Base-by-base conservation (phyloP, 2,797 vertebrate species). In the Clamator glandarius region DNA sequence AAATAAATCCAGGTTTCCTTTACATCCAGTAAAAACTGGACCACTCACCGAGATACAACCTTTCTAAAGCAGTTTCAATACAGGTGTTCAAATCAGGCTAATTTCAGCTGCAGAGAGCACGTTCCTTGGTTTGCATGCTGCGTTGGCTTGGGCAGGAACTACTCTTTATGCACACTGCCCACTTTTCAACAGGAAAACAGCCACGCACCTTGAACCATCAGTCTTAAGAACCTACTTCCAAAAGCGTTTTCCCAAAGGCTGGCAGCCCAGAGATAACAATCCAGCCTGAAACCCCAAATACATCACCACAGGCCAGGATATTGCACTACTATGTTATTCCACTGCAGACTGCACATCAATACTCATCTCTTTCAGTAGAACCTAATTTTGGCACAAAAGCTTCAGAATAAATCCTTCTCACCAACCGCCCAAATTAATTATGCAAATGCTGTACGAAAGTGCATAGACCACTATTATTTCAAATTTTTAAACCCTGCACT, bases 391-490 rank as follows among this genome's bases (percentile, higher is more conserved):
- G 41, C 79, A 86, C 54, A 90, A 88, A 77, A 83, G 62, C 50
- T 61, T 61, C 52, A 85, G 74, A 87, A 84, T 44, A 85, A 90
- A 73, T 63, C 54, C 51, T 76, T 86, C 51, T 85, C 73, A 88
- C 14, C 63, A 90, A 35, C 36, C 76, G 75, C 42, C 54, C 81
- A 92, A 93, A 94, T 89, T 73, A 94, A 76, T 90, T 83, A 86
- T 63, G 48, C 35, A 93, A 84, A 89, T 81, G 8, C 19, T 62
- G 8, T 26, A 68, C 83, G 23, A 79, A 94, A 94, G 39, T 1
- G 3, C 41, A 84, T 25, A 76, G 69, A 75, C 64, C 12, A 31
- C 72, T 92, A 92, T 50, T 82, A 44, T 52, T 84, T 81, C 63
- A 19, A 59, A 52, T 67, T 84, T 81, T 89, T 74, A 74, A 67